A percentile compares a stretch with the other conserved stretches of the same genome.
Conservation (phyloP, 37 sponge, comb jelly and placozoan genomes). For the Agelas oroides region DNA sequence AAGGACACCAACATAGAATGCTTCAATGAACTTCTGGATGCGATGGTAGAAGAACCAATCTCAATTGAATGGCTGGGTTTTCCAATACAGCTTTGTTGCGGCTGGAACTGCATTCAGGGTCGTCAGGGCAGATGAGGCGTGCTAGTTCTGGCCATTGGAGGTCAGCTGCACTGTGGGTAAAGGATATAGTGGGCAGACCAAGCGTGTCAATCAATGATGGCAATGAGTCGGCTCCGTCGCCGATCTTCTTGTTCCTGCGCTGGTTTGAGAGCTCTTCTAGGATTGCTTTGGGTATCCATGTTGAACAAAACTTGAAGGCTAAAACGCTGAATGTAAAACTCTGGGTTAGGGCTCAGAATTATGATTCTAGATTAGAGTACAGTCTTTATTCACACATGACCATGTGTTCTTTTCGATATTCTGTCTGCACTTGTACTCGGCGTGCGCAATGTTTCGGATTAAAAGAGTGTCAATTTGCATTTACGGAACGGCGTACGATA, state of each 20-base stretch:
- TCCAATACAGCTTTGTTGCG: constrained; percentile 43
- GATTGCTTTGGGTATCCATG: too few species aligned
- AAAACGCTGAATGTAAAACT: too few species aligned
- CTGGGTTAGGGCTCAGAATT: too few species aligned
- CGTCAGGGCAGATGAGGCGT: constrained; percentile 39
- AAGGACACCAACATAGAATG: constrained; percentile 52
- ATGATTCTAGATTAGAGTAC: too few species aligned
- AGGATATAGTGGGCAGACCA: constrained; percentile 52
- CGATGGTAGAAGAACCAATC: constrained; percentile 71
- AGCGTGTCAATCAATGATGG: constrained; percentile 63
- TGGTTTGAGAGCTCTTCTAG: too few species aligned
- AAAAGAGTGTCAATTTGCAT: too few species aligned
- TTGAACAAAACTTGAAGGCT: too few species aligned
- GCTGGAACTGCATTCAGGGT: constrained; percentile 8
- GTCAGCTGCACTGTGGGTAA: constrained; percentile 75
- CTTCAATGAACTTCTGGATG: constrained; percentile 44
- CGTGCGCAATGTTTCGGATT: too few species aligned
- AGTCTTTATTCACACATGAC: too few species aligned
- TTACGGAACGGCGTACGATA: too few species aligned
- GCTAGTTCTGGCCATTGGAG: constrained; percentile 70
- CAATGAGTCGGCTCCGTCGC: constrained; percentile 6
- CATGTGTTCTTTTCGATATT: too few species aligned
- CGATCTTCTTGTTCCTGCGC: constrained; percentile 37
- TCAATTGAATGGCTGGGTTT: constrained; percentile 69
- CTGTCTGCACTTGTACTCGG: too few species aligned